phyloP scores from a whole-genome alignment of 2,888 invertebrate species.

The Drosophila leonis region DNA sequence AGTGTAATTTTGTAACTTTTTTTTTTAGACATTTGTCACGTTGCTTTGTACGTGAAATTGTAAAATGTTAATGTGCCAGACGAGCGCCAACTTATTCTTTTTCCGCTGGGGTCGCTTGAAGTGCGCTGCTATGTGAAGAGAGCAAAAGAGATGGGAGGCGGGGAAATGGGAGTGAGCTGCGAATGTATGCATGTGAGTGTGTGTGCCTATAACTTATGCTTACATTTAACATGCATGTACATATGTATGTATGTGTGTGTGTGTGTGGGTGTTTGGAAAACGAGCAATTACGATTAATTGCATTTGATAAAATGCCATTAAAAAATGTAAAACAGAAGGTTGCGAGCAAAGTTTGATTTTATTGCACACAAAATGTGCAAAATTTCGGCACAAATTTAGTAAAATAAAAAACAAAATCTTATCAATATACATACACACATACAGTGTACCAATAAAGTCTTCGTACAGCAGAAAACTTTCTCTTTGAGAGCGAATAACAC shows the following conservation, averaged over 20 bases:
- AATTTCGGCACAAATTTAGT: not conserved
- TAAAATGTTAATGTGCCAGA: constrained; percentile 74
- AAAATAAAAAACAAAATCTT: not conserved
- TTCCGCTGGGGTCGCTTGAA: constrained; percentile 46
- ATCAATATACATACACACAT: no score
- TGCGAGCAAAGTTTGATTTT: constrained; percentile 15
- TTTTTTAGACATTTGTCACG: constrained; percentile 74
- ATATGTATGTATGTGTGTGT: constrained; percentile 31
- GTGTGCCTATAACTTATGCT: constrained; percentile 23
- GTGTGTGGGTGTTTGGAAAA: constrained; percentile 17
- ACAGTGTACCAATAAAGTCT: no score
- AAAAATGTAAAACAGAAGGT: constrained; percentile 54
- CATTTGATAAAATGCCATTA: constrained; percentile 74
- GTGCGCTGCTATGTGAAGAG: constrained; percentile 10
- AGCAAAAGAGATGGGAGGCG: not conserved
- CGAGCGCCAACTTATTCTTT: constrained; percentile 54
- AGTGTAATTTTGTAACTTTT: constrained; percentile 60
- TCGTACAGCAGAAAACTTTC: no score
- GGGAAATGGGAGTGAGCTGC: constrained; percentile 45
- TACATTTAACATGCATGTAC: constrained; percentile 34
- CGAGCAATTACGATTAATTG: constrained; percentile 76
- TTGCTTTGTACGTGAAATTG: constrained; percentile 55
- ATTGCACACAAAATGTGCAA: not conserved
- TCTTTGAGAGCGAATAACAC: no score
- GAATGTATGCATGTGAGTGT: constrained; percentile 13